Percentiles rank a stretch among this genome's conserved stretches.
phyloP scores from a whole-genome alignment of 2,113 vertebrate species.

The Rhegmatorhina hoffmannsi region DNA sequence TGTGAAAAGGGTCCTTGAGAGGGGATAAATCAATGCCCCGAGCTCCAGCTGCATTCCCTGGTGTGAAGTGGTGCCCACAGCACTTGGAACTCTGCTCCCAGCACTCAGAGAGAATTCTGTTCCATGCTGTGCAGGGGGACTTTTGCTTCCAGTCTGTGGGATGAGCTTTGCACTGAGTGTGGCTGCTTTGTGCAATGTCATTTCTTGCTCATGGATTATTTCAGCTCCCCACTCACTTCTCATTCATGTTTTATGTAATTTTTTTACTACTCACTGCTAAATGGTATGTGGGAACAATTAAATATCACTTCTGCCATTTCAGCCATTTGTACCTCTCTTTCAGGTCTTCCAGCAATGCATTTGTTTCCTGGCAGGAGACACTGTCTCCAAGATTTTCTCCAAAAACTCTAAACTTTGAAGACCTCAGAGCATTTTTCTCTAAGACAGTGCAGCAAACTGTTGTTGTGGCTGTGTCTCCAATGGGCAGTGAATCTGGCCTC shows the following conservation, averaged over 20 bases:
- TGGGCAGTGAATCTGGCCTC: not conserved
- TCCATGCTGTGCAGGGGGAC: not conserved
- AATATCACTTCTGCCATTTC: not conserved
- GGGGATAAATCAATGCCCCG: accelerated
- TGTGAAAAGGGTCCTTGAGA: not conserved
- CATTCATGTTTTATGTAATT: not conserved
- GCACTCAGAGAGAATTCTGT: accelerated
- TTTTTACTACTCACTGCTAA: not conserved
- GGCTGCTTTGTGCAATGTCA: accelerated
- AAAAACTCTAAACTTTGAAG: not conserved
- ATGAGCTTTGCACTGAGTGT: accelerated
- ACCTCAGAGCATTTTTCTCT: not conserved
- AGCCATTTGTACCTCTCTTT: not conserved
- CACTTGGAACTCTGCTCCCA: not conserved
- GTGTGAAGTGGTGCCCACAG: not conserved
- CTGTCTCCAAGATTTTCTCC: not conserved
- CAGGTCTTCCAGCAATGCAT: not conserved
- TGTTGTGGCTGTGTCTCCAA: not conserved
- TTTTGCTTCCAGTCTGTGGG: accelerated
- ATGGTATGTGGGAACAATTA: not conserved
- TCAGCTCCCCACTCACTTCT: not conserved
- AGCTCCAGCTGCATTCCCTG: not conserved
- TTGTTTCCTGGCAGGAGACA: not conserved
- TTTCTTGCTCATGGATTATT: not conserved
- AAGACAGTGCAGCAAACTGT: not conserved